A percentile compares a stretch with the other conserved stretches of the same genome.
These are phyloP conservation scores for Siniperca obscura DNA, from an alignment of 2,797 vertebrate species.

Conservation along the genomic window DNA sequence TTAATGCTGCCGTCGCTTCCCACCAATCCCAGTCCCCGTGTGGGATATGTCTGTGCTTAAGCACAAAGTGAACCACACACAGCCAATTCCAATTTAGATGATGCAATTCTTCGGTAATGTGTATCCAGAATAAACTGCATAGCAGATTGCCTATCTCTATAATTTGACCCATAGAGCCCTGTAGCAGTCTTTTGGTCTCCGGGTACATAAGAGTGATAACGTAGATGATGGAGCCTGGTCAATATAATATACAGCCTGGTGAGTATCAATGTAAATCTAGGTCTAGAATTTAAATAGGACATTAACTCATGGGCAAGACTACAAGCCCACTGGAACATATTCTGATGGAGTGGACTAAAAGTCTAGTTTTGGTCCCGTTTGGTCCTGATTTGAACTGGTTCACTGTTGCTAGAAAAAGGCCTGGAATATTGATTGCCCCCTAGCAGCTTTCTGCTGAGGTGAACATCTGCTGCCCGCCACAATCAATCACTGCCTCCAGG, in stretches of 20 bases:
- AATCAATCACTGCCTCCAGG: constrained; percentile 74
- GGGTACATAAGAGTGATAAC: constrained; percentile 34
- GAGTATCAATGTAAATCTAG: constrained; percentile 41
- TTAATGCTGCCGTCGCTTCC: constrained; percentile 67
- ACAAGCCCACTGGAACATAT: constrained; percentile 8
- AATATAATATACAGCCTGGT: constrained; percentile 28
- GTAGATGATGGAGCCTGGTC: constrained; percentile 36
- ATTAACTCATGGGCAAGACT: constrained; percentile 36
- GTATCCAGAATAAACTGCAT: constrained; percentile 50
- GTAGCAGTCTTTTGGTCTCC: constrained; percentile 39
- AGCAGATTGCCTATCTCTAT: constrained; percentile 54
- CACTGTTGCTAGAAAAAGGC: constrained; percentile 26
- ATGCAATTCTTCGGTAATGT: constrained; percentile 75
- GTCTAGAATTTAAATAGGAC: constrained; percentile 56
- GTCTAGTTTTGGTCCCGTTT: constrained; percentile 25
- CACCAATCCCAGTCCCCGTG: constrained; percentile 57
- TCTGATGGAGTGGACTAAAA: constrained; percentile 5
- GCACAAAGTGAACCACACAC: constrained; percentile 67
- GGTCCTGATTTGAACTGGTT: constrained; percentile 38
- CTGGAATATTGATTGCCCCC: constrained; percentile 51
- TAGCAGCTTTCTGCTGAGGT: constrained; percentile 76
- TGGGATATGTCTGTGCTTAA: constrained; percentile 60
- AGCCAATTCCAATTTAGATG: constrained; percentile 73
- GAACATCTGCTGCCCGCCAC: constrained; percentile 66
- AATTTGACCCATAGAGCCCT: constrained; percentile 61